Evolutionary conservation across 23 tunicate species (phyloP), one percentile per base, ranked within the genome.

Genomic region (Phallusia fumigata): DNA sequence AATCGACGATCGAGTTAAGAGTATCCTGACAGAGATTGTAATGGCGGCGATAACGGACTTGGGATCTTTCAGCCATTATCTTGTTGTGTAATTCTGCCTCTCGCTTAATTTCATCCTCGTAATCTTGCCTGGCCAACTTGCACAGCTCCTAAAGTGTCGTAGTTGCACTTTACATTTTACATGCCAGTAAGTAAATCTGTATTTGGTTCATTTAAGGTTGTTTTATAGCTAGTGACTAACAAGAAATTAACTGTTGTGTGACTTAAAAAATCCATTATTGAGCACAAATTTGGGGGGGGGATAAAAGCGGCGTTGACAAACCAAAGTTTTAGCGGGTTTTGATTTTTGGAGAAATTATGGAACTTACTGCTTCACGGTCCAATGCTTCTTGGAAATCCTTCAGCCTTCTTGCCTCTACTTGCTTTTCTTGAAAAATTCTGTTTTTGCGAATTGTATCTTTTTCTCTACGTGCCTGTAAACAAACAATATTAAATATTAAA

Each of bases 311-410:
- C n/a, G n/a, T n/a, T n/a, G n/a, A n/a, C n/a, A n/a, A n/a, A n/a
- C n/a, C n/a, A n/a, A n/a, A n/a, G n/a, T n/a, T n/a, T n/a, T n/a
- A n/a, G n/a, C n/a, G n/a, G n/a, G n/a, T n/a, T n/a, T n/a, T n/a
- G n/a, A n/a, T n/a, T n/a, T n/a, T 10, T 10, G 10, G 47, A 40
- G 5, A 40, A 5, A 58, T 6, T 6, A 1, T 58, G 1, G 13
- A 24, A 40, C 79, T 76, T 65, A 87, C 94, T 21, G 88, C 89
- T 82, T 94, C 98, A 64, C 80, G 65, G 45, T 94, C 88, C 10
- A 94, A 76, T 58, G 94, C 90, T 72, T 94, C 95, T 79, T 94
- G 95, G 53, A 86, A 94, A 51, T 94, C 98, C 79, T 94, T 89
- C 45, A 94, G 49, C 65, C 98, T 78, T 82, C 94, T 73, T 58